These are phyloP conservation scores for Helicoverpa assulta DNA, from an alignment of 2,888 invertebrate genomes.

Conservation along the genomic window DNA sequence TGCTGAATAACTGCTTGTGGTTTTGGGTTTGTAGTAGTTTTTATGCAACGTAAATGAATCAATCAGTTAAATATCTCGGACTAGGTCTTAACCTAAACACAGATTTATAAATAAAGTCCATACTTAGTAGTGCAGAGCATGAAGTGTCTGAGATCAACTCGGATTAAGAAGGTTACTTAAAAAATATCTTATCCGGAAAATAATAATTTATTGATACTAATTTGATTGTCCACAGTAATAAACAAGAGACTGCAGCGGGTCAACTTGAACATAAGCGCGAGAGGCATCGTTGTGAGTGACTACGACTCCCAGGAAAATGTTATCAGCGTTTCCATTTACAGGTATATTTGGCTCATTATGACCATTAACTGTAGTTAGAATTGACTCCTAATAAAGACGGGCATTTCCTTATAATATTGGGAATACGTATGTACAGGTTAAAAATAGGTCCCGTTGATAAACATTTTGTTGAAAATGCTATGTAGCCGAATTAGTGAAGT, in stretches of 20 bases:
- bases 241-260: slow-evolving; percentile 91
- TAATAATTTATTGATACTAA: not conserved
- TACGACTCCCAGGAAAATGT: slow-evolving; percentile 92
- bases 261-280: slow-evolving; percentile 93
- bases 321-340: slow-evolving; percentile 95
- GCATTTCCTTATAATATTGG: too few species aligned
- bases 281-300: slow-evolving; percentile 94
- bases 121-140: not conserved
- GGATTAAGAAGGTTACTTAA: too few species aligned
- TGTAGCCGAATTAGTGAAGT: too few species aligned
- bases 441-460: too few species aligned
- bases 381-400: too few species aligned
- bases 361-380: too few species aligned
- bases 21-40: not conserved
- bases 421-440: too few species aligned
- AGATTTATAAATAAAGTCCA: not conserved
- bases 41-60: too few species aligned
- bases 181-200: not conserved
- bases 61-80: not conserved
- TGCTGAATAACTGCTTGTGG: too few species aligned
- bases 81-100: not conserved
- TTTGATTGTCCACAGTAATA: slow-evolving; percentile 76
- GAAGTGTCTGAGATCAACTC: too few species aligned
- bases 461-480: too few species aligned
- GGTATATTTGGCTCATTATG: slow-evolving; percentile 84